Conservation (phyloP, 2,888 invertebrate species). For the Trissolcus japonicus region DNA sequence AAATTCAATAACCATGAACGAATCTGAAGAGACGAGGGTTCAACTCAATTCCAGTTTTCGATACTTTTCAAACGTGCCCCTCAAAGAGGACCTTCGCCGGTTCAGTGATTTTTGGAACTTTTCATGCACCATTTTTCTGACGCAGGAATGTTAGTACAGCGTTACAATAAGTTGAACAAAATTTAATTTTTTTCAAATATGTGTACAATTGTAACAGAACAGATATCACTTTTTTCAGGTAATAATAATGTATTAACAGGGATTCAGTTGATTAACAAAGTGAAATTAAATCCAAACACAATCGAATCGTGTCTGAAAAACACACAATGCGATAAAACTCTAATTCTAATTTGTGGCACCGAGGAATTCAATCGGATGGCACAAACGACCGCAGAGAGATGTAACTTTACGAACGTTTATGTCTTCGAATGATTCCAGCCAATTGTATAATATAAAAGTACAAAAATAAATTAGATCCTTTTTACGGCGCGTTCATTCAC, state of each 20-base stretch:
- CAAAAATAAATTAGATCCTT: not conserved
- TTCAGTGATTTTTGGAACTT: constrained; percentile 73
- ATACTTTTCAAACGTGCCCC: constrained; percentile 64
- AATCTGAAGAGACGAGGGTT: constrained; percentile 69
- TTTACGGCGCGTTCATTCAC: constrained; percentile 6
- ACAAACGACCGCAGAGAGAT: constrained; percentile 38
- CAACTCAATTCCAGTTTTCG: constrained; percentile 67
- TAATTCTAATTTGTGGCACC: constrained; percentile 71
- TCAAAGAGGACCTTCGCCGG: constrained; percentile 65
- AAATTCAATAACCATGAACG: constrained; percentile 65
- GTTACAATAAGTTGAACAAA: not conserved
- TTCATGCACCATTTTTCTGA: constrained; percentile 67
- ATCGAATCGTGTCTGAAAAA: constrained; percentile 56
- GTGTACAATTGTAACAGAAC: not conserved
- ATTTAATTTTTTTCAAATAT: not conserved
- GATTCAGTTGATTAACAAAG: constrained; percentile 60
- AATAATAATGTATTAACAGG: constrained; percentile 61
- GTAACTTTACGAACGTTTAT: constrained; percentile 19
- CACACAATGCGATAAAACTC: constrained; percentile 58
- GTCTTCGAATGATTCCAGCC: constrained; percentile 24
- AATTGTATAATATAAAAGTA: not conserved
- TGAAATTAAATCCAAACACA: constrained; percentile 60
- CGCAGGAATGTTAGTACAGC: constrained; percentile 60
- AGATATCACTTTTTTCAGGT: constrained; percentile 58
- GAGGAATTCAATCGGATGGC: constrained; percentile 62